These are phyloP conservation scores for Tinea trinotella DNA, from an alignment of 2,888 invertebrate species.

Conservation along the genomic window DNA sequence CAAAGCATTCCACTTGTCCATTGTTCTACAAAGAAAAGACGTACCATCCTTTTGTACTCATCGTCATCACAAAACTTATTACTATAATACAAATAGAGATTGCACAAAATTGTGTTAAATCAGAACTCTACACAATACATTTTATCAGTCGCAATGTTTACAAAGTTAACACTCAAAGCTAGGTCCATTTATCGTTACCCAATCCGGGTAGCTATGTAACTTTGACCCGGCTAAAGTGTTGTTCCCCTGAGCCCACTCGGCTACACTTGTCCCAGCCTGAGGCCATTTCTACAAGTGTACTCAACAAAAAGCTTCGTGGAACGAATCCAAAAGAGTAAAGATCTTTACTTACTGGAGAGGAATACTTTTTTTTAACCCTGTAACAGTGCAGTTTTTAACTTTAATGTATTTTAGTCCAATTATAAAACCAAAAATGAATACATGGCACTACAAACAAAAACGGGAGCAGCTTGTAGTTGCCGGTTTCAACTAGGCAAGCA, in stretches of 20 bases:
- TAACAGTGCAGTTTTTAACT: background rate
- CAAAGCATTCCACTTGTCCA: too few relatives aligned
- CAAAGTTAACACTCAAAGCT: background rate
- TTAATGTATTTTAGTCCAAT: too few relatives aligned
- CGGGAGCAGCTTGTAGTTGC: too few relatives aligned
- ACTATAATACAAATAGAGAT: too few relatives aligned
- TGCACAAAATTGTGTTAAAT: too few relatives aligned
- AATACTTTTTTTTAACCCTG: background rate
- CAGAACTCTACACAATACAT: background rate
- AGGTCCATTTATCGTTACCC: slow-evolving; percentile 6
- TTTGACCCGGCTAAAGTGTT: slow-evolving; percentile 20
- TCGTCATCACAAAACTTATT: too few relatives aligned
- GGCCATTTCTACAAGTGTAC: slow-evolving; percentile 26
- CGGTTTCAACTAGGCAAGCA: too few relatives aligned
- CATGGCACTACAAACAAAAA: too few relatives aligned
- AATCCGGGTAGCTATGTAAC: slow-evolving; percentile 7
- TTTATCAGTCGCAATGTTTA: background rate
- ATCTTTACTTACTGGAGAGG: slow-evolving; percentile 10
- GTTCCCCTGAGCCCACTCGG: slow-evolving; percentile 27
- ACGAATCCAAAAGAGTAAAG: slow-evolving; percentile 13
- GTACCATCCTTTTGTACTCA: too few relatives aligned
- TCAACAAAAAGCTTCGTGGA: slow-evolving; percentile 23
- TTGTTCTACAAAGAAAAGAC: too few relatives aligned
- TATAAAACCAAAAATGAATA: too few relatives aligned
- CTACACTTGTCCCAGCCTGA: slow-evolving; percentile 22